Conservation (phyloP, 1,140 invertebrate genomes). For the Cephus cinctus region DNA sequence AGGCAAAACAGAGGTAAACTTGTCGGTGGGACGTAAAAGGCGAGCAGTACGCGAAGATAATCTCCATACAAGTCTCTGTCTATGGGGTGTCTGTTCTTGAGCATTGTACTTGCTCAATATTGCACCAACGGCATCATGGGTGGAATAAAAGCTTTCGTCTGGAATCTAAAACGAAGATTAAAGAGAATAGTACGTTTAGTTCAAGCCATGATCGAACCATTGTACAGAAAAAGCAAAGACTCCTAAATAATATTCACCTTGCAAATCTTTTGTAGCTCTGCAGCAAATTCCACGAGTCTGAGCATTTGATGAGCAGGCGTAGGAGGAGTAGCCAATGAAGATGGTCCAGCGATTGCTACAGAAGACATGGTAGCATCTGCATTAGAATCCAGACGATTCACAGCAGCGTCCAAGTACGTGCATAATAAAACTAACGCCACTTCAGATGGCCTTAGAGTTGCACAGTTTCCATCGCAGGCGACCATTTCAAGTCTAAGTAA, state of each 20-base stretch:
- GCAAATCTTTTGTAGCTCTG: constrained; percentile 62
- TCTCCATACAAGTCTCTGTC: constrained; percentile 73
- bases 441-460: constrained; percentile 65
- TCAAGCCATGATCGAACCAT: too few relatives aligned
- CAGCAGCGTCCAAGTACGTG: constrained; percentile 61
- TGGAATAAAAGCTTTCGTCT: constrained; percentile 62
- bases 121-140: constrained; percentile 60
- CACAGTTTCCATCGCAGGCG: constrained; percentile 68
- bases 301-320: constrained; percentile 44
- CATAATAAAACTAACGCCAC: constrained; percentile 71
- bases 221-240: constrained; percentile 2
- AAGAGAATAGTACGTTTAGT: constrained; percentile 6
- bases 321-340: constrained; percentile 23
- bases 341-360: constrained; percentile 21
- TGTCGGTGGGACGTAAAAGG: constrained; percentile 72
- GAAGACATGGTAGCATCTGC: constrained; percentile 17
- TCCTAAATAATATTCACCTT: constrained; percentile 50
- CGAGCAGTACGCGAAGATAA: constrained; percentile 66
- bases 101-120: constrained; percentile 70
- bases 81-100: constrained; percentile 66
- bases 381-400: constrained; percentile 38
- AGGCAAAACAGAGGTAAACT: constrained; percentile 68
- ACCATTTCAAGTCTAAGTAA: constrained; percentile 70
- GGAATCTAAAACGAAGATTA: constrained; percentile 58
- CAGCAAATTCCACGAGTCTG: constrained; percentile 59